Evolutionary conservation across 2,113 vertebrate species (phyloP), one percentile per base, ranked within the genome.

Genomic region (Ursus arctos): DNA sequence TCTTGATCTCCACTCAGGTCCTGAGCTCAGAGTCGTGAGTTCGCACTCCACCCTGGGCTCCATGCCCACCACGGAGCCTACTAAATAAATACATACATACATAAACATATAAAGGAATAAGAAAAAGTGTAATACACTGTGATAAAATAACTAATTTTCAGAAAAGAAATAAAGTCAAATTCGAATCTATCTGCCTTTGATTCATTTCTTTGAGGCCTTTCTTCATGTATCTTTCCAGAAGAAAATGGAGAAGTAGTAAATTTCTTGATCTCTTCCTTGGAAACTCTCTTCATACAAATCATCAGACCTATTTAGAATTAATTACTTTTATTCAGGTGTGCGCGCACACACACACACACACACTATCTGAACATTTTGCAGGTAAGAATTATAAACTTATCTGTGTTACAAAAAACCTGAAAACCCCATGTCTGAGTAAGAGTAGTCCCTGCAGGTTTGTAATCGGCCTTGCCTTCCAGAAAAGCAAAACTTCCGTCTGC

Each of bases 141-240:
- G 28, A 94, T 80, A 65, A 91, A 87, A 92, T 57, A 77, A 96
- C 18, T 79, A 85, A 80, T 93, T 95, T 79, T 85, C 9, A n/a
- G 18, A 31, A 33, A 91, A 91, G 31, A 55, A 65, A 33, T 33
- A 31, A 90, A 92, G 94, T 59, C 28, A 92, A 96, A 59, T 91
- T 85, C 94, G 6, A 28, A 49, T 93, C 4, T 5, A 92, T 69
- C 53, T 91, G 74, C 11, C 28, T 89, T 61, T 84, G 61, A 61
- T 91, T 89, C 51, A 81, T 76, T 89, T 92, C 40, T 97, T 63
- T 65, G 26, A 88, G 28, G n/a, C 51, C 43, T 88, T 88, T 95
- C 11, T 71, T 82, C 51, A 65, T 76, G 80, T 83, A 49, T 51
- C 14, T 89, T 86, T 82, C 31, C 47, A 96, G 53, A 94, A 53